Percentiles rank a stretch among this genome's conserved stretches.
These are phyloP conservation scores for Sebastes taczanowskii DNA, from an alignment of 2,797 vertebrate species.

Conservation along the genomic window DNA sequence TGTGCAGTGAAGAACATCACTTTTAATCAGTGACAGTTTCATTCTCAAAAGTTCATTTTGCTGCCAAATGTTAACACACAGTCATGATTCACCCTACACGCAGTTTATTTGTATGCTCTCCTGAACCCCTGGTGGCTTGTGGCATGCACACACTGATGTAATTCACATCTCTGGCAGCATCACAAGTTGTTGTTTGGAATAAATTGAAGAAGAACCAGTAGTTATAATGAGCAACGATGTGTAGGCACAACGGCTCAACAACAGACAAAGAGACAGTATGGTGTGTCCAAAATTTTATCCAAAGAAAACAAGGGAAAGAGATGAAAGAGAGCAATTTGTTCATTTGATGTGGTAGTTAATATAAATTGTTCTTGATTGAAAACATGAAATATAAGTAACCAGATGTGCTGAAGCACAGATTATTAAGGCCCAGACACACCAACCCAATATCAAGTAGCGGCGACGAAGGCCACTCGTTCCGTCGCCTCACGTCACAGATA, in stretches of 20 bases:
- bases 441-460: no score
- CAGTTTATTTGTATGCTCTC: neutral
- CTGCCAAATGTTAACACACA: neutral
- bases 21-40: neutral
- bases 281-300: neutral
- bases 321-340: neutral
- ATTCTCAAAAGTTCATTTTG: neutral
- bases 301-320: neutral
- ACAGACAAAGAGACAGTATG: neutral
- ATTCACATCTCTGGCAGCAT: neutral
- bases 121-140: neutral
- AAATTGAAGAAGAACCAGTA: neutral
- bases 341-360: neutral
- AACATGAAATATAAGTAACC: neutral
- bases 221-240: neutral
- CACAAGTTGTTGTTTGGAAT: neutral
- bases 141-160: neutral
- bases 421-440: no score
- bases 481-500: no score
- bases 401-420: neutral
- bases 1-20: neutral
- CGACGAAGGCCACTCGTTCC: no score
- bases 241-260: neutral
- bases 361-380: neutral
- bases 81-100: neutral